Evolutionary conservation across 1,140 invertebrate genomes (phyloP).

Genomic region (Magallana ariakensis): DNA sequence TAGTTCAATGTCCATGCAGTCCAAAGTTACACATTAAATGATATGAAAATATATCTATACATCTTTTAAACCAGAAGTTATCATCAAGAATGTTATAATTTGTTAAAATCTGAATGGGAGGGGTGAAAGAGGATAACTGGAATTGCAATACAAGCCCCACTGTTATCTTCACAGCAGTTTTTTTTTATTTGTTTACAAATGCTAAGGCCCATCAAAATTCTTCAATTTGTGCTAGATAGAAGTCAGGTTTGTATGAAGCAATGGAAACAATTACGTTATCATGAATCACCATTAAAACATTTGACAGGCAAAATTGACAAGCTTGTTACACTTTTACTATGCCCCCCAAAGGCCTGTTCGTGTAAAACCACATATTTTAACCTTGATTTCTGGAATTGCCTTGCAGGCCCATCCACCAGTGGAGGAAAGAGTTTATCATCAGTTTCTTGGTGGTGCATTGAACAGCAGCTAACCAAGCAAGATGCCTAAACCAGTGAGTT

Average conservation of each 20-base stretch:
- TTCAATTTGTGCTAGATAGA: neutral
- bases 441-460: slow-evolving; percentile 19
- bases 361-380: slow-evolving; percentile 17
- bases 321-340: slow-evolving; percentile 31
- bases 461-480: slow-evolving; percentile 29
- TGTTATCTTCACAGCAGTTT: too few species aligned
- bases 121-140: too few species aligned
- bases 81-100: too few species aligned
- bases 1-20: too few species aligned
- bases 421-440: slow-evolving; percentile 17
- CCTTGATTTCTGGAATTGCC: slow-evolving; percentile 6
- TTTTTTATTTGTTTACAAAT: too few species aligned
- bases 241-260: neutral
- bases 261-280: slow-evolving; percentile 20
- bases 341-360: neutral
- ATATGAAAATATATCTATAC: too few species aligned
- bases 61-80: too few species aligned
- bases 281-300: slow-evolving; percentile 33
- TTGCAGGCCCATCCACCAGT: slow-evolving; percentile 25
- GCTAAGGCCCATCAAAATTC: too few species aligned
- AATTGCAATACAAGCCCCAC: too few species aligned
- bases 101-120: too few species aligned
- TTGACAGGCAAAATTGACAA: slow-evolving; percentile 16
- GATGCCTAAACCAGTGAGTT: slow-evolving; percentile 25
- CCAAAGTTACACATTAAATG: too few species aligned